Base-by-base conservation (phyloP, 1,140 invertebrate genomes). In the Plectrocnemia conspersa region DNA sequence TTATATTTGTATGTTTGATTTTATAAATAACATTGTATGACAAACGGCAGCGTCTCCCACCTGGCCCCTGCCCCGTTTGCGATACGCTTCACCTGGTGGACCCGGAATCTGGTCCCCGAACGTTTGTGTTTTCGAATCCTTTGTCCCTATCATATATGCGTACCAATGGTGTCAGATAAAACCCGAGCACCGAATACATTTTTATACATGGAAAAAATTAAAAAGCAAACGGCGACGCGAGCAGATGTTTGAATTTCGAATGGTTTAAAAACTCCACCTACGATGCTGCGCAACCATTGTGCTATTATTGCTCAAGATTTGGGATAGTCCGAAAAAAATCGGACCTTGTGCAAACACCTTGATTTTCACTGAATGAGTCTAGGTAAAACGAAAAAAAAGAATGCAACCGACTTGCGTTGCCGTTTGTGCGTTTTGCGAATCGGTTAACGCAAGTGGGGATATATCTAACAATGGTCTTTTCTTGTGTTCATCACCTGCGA, bases 321-420 rank as follows among this genome's bases (percentile, higher is more conserved):
- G 42, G 29, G 41, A 49, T 21, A 24, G 13, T 47, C 24, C 23
- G 40, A 50, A 56, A 56, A 60, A 60, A 60, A 53, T 45, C 47
- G 53, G 41, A 60, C 58, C 58, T 60, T 60, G 54, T 60, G 58
- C 58, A 60, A 60, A 48, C 50, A 38, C 54, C 49, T 55, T 53
- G 58, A 47, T 21, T 47, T 21, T n/a, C n/a, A n/a, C n/a, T n/a
- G n/a, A n/a, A n/a, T n/a, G n/a, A n/a, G n/a, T n/a, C n/a, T n/a
- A n/a, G n/a, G n/a, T n/a, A n/a, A n/a, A n/a, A n/a, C n/a, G n/a
- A n/a, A n/a, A 29, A 44, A 41, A 56, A 47, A 54, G 54, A 56
- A 56, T 54, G 54, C 58, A 56, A 56, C 54, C 56, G 46, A 47
- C 46, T 16, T 24, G 49, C 35, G 42, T 13, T 9, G 22, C 23